phyloP scores from a whole-genome alignment of 1,140 invertebrate genomes.

The Hestina assimilis region DNA sequence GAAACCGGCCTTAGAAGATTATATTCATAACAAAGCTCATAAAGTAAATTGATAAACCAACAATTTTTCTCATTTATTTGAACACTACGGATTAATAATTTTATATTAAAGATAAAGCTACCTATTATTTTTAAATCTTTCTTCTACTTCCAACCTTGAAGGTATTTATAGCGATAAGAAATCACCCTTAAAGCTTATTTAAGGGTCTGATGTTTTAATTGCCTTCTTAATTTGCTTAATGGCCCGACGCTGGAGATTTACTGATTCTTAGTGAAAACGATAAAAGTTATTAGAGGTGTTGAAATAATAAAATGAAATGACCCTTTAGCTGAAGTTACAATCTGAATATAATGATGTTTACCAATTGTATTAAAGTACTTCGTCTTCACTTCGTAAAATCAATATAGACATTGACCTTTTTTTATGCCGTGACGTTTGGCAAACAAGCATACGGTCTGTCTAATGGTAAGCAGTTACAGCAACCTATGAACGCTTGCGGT shows the following conservation, averaged over 20 bases:
- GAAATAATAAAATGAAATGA: background rate
- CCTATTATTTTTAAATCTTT: background rate
- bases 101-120: no score
- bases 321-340: background rate
- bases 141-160: slow-evolving; percentile 9
- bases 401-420: no score
- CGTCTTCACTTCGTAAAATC: no score
- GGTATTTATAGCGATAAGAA: slow-evolving; percentile 25
- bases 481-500: no score
- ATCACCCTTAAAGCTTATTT: slow-evolving; percentile 26
- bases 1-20: no score
- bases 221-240: slow-evolving; percentile 35
- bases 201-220: slow-evolving; percentile 31
- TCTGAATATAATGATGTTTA: background rate
- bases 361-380: background rate
- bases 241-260: slow-evolving; percentile 12
- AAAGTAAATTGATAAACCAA: no score
- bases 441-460: no score
- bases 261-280: slow-evolving; percentile 19
- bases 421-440: no score
- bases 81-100: no score
- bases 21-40: no score
- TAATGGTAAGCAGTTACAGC: no score
- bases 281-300: slow-evolving; percentile 13
- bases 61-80: no score